A percentile compares a stretch with the other conserved stretches of the same genome.
phyloP scores from a whole-genome alignment of 2,113 vertebrate species.

The Quiscalus mexicanus region DNA sequence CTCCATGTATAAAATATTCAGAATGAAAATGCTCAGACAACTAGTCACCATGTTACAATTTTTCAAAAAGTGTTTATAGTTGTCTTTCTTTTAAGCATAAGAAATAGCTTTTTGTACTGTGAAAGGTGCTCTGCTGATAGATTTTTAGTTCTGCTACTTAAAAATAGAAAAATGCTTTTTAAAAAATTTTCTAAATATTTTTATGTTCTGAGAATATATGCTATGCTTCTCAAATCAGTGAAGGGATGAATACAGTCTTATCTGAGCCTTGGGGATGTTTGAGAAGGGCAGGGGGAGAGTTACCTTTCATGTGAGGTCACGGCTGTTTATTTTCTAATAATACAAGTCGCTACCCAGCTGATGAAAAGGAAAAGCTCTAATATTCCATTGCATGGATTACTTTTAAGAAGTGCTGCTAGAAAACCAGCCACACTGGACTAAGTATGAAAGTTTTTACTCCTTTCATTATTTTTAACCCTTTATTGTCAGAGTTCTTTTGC shows the following conservation, averaged over 20 bases:
- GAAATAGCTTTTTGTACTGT: background rate
- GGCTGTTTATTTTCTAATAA: background rate
- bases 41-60: background rate
- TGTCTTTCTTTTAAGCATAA: background rate
- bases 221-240: background rate
- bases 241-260: background rate
- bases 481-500: background rate
- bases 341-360: background rate
- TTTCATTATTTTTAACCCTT: background rate
- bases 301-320: background rate
- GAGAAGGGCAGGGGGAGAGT: background rate
- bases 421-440: background rate
- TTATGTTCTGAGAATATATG: background rate
- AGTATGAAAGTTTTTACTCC: background rate
- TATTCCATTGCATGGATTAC: background rate
- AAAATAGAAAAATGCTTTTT: background rate
- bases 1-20: background rate
- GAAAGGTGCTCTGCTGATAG: background rate
- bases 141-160: background rate
- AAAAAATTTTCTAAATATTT: background rate
- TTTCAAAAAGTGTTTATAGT: background rate
- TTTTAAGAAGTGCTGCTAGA: background rate
- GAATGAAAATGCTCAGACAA: constrained; percentile 39
- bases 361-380: background rate
- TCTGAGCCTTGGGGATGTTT: background rate